These are phyloP conservation scores for Brienomyrus longianalis DNA, from an alignment of 2,113 vertebrate genomes.

Conservation along the genomic window DNA sequence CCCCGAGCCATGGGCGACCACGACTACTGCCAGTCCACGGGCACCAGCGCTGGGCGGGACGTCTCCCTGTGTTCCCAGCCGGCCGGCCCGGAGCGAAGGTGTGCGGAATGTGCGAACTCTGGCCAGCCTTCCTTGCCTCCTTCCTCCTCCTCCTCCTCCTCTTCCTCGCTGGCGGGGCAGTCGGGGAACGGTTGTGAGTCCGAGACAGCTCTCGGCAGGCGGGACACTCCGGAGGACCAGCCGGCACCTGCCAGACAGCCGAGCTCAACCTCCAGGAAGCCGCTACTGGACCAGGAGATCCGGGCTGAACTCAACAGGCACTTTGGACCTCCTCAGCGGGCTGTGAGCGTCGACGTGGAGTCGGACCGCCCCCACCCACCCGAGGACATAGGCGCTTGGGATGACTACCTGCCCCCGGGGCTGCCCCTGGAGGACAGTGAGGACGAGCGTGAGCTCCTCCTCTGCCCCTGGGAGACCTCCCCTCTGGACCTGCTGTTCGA, in stretches of 20 bases:
- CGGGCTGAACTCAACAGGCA: conserved; percentile 97
- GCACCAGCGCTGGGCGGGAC: conserved; percentile 73
- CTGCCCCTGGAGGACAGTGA: conserved; percentile 81
- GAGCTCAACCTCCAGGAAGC: conserved; percentile 70
- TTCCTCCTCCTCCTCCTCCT: conserved; percentile 43
- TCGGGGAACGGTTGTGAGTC: conserved; percentile 61
- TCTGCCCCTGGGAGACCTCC: conserved; percentile 87
- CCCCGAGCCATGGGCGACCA: conserved; percentile 89
- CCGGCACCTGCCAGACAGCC: conserved; percentile 39
- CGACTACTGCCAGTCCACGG: conserved; percentile 93
- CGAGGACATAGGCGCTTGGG: conserved; percentile 67
- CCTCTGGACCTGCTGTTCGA: conserved; percentile 87
- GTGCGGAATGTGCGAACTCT: conserved; percentile 79
- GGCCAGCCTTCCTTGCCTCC: conserved; percentile 59
- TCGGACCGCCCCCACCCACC: conserved; percentile 57
- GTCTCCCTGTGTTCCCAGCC: conserved; percentile 63
- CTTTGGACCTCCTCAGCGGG: conserved; percentile 85
- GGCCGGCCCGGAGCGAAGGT: conserved; percentile 73
- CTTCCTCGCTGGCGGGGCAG: conserved; percentile 66
- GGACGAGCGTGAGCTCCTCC: conserved; percentile 80
- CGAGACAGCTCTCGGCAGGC: conserved; percentile 63
- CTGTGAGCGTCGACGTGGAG: conserved; percentile 72
- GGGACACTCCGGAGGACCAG: conserved; percentile 50
- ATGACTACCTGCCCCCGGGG: conserved; percentile 82
- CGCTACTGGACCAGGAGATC: conserved; percentile 90